Percentiles rank a stretch among this genome's conserved stretches.
These are phyloP conservation scores for Euleptes europaea DNA, from an alignment of 2,113 vertebrate genomes.

Conservation along the genomic window DNA sequence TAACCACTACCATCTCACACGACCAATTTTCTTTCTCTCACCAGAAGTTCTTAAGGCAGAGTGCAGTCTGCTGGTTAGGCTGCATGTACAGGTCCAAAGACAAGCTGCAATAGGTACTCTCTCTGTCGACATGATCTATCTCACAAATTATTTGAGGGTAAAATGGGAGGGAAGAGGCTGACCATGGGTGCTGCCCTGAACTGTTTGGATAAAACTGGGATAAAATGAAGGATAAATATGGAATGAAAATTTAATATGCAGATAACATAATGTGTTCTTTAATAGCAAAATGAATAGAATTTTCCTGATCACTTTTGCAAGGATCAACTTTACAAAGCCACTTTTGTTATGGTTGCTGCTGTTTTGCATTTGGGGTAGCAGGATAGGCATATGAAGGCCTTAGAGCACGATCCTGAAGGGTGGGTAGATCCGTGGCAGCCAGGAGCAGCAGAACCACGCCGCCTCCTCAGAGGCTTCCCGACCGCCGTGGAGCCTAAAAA, in stretches of 20 bases:
- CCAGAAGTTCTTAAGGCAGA: neutral
- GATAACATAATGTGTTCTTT: rapidly evolving
- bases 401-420: too few species aligned
- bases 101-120: neutral
- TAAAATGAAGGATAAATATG: rapidly evolving
- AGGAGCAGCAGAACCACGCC: too few species aligned
- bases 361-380: neutral
- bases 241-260: neutral
- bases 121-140: neutral
- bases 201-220: rapidly evolving
- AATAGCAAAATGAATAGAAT: neutral
- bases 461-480: too few species aligned
- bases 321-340: neutral
- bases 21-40: neutral
- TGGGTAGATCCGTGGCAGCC: too few species aligned
- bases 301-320: rapidly evolving
- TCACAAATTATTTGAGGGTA: neutral
- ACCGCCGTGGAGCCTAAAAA: too few species aligned
- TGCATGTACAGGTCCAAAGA: neutral
- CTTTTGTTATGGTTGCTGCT: neutral
- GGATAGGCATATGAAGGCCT: neutral
- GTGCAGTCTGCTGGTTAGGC: neutral
- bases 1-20: neutral
- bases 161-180: neutral
- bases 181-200: too few species aligned